phyloP scores from a whole-genome alignment of 1,140 invertebrate genomes.

The Drosophila nikananu region DNA sequence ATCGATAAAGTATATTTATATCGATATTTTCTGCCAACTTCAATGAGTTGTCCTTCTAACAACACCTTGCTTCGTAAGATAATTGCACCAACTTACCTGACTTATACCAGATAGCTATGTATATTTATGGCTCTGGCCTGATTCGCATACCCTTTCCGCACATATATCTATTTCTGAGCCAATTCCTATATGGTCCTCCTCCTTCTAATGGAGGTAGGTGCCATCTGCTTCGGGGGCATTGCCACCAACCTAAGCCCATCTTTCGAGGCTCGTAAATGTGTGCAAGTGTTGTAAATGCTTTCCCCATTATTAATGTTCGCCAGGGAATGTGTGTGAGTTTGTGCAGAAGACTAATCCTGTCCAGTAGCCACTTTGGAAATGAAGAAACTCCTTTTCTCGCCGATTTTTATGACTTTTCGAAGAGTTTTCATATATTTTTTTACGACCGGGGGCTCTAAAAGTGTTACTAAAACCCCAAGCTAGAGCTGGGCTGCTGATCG shows the following conservation, averaged over 20 bases:
- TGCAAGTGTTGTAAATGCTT: slow-evolving; percentile 50
- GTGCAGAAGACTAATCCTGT: slow-evolving; percentile 42
- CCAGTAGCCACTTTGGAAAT: slow-evolving; percentile 60
- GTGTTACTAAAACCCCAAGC: slow-evolving; percentile 17
- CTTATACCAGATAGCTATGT: not conserved
- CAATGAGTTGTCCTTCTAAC: too few relatives aligned
- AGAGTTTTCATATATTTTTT: slow-evolving; percentile 44
- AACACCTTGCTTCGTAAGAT: not conserved
- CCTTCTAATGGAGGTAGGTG: slow-evolving; percentile 63
- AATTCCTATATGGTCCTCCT: slow-evolving; percentile 13
- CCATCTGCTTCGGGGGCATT: slow-evolving; percentile 31
- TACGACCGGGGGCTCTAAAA: slow-evolving; percentile 23
- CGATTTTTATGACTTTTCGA: slow-evolving; percentile 53
- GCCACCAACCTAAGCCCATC: not conserved
- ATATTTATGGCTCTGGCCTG: slow-evolving; percentile 16
- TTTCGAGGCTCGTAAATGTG: slow-evolving; percentile 47
- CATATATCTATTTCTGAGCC: slow-evolving; percentile 26
- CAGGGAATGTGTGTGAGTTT: slow-evolving; percentile 6
- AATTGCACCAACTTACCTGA: not conserved
- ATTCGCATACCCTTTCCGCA: slow-evolving; percentile 11
- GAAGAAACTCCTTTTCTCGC: slow-evolving; percentile 38
- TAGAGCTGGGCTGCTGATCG: slow-evolving; percentile 44
- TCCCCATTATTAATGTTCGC: slow-evolving; percentile 21
- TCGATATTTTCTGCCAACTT: too few relatives aligned
- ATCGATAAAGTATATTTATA: too few relatives aligned